These are phyloP conservation scores for Lobophora halterata DNA, from an alignment of 2,888 invertebrate species.

Conservation along the genomic window DNA sequence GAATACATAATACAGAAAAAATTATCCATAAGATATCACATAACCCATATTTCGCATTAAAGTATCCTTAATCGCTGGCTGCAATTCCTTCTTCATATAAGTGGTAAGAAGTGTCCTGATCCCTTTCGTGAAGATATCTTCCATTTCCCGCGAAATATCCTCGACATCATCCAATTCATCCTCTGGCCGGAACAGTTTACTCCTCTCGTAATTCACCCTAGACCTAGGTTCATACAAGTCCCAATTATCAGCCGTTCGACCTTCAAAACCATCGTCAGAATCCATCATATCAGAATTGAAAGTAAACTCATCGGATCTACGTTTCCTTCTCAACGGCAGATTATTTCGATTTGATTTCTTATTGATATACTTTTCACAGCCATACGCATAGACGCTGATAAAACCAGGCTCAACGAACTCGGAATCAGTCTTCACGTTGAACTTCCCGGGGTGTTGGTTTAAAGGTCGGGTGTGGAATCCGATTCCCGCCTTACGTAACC, in stretches of 20 bases:
- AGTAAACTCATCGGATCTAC: slow-evolving; percentile 66
- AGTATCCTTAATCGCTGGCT: slow-evolving; percentile 92
- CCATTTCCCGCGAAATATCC: slow-evolving; percentile 89
- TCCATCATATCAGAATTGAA: slow-evolving; percentile 59
- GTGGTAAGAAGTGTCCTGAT: slow-evolving; percentile 89
- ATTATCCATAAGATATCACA: slow-evolving; percentile 89
- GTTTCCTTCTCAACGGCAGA: slow-evolving; percentile 54
- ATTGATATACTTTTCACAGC: slow-evolving; percentile 84
- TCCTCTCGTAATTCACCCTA: slow-evolving; percentile 68
- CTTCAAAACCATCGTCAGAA: slow-evolving; percentile 43
- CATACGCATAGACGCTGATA: slow-evolving; percentile 92
- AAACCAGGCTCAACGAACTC: slow-evolving; percentile 92
- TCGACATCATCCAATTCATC: slow-evolving; percentile 82
- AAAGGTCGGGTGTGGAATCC: slow-evolving; percentile 88
- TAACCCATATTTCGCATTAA: slow-evolving; percentile 94
- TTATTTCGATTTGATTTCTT: slow-evolving; percentile 64
- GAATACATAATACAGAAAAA: slow-evolving; percentile 1
- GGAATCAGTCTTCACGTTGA: slow-evolving; percentile 89
- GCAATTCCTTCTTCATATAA: slow-evolving; percentile 91
- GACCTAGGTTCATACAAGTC: slow-evolving; percentile 62
- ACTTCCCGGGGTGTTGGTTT: slow-evolving; percentile 84
- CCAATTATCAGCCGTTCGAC: slow-evolving; percentile 56
- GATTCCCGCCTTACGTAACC: slow-evolving; percentile 88
- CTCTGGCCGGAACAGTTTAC: slow-evolving; percentile 72
- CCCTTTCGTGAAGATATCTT: slow-evolving; percentile 91